Evolutionary conservation across 2,888 invertebrate genomes (phyloP).

Genomic region (Seira musarum): DNA sequence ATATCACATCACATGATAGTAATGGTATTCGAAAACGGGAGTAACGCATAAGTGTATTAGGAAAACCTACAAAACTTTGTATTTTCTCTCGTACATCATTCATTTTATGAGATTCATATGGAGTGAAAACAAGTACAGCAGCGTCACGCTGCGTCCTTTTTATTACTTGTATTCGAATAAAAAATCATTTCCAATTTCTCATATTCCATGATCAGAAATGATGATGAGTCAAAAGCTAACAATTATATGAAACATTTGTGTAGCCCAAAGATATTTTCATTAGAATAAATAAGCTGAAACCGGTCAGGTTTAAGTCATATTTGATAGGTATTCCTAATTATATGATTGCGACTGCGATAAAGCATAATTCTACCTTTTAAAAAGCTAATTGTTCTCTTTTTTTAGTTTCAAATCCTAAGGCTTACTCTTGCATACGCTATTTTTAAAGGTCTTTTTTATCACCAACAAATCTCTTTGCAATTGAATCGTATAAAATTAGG

Average conservation of each 20-base stretch:
- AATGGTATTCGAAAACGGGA: background rate
- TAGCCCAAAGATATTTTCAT: background rate
- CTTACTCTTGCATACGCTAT: background rate
- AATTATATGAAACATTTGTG: too few species aligned
- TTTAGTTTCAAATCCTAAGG: background rate
- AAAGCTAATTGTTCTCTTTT: background rate
- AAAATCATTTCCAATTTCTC: too few species aligned
- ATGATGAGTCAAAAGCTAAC: too few species aligned
- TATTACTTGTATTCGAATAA: too few species aligned
- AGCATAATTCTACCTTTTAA: background rate
- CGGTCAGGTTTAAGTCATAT: background rate
- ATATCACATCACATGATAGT: background rate
- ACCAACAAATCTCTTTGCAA: constrained; percentile 7
- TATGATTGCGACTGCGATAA: background rate
- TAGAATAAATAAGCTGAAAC: background rate
- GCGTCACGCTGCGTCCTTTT: constrained; percentile 18
- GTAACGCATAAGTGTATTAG: background rate
- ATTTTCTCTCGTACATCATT: background rate
- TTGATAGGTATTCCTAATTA: background rate
- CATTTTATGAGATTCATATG: background rate
- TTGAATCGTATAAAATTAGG: constrained; percentile 12
- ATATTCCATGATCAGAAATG: too few species aligned
- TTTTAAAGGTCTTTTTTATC: background rate
- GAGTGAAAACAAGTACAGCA: constrained; percentile 21
- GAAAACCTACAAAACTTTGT: constrained; percentile 10